These are phyloP conservation scores for Phania funesta DNA, from an alignment of 2,888 invertebrate genomes.

Conservation along the genomic window DNA sequence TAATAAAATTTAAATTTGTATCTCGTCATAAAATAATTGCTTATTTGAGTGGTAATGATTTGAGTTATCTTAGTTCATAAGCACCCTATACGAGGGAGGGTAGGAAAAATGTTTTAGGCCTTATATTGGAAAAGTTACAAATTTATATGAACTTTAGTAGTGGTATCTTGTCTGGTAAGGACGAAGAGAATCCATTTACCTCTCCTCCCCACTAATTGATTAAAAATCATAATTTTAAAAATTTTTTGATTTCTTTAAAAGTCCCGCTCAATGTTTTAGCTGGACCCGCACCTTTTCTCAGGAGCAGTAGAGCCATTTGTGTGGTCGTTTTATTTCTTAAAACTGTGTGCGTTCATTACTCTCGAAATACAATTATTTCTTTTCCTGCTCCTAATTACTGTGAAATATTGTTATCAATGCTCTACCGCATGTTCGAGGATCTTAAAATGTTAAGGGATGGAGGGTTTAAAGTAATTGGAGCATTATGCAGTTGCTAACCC, in stretches of 20 bases:
- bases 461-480: not conserved
- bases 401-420: constrained; percentile 3
- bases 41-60: constrained; percentile 49
- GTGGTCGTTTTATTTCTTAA: constrained; percentile 7
- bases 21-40: constrained; percentile 45
- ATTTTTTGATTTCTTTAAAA: no score
- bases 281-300: no score
- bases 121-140: not conserved
- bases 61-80: constrained; percentile 20
- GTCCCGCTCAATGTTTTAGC: no score
- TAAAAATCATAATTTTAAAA: no score
- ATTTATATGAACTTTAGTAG: not conserved
- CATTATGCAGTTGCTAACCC: not conserved
- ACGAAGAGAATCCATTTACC: no score
- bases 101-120: not conserved
- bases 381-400: not conserved
- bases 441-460: no score
- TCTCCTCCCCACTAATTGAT: no score
- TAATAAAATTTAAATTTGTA: constrained; percentile 26
- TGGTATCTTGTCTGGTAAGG: no score
- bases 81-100: not conserved
- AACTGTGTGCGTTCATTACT: not conserved
- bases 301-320: not conserved
- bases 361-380: not conserved
- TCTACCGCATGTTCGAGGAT: not conserved